Evolutionary conservation across 1,140 invertebrate genomes (phyloP).

Genomic region (Dendrolimus punctatus): DNA sequence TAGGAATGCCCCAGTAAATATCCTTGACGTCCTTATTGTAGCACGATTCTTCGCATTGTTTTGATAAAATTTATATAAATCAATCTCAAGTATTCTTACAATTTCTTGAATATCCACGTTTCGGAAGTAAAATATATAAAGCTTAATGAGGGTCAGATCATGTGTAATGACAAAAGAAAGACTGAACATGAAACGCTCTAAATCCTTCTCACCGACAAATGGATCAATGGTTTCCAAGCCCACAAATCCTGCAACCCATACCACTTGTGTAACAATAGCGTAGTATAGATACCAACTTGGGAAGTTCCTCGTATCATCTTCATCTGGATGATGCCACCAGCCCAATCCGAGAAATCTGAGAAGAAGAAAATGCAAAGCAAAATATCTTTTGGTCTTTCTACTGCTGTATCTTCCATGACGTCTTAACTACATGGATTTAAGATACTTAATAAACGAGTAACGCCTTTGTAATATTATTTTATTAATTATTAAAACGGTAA

Average conservation of each 20-base stretch:
- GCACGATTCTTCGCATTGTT: conserved; percentile 32
- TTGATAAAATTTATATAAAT: conserved; percentile 48
- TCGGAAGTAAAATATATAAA: conserved; percentile 58
- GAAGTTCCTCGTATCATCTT: conserved; percentile 45
- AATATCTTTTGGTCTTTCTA: conserved; percentile 35
- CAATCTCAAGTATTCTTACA: conserved; percentile 45
- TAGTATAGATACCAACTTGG: conserved; percentile 51
- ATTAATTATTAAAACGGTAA: no score
- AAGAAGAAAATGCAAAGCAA: conserved; percentile 42
- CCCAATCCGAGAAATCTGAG: conserved; percentile 50
- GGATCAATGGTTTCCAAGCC: conserved; percentile 62
- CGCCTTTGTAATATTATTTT: no score
- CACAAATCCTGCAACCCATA: conserved; percentile 60
- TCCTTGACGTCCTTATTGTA: conserved; percentile 39
- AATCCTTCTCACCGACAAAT: conserved; percentile 56
- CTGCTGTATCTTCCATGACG: conserved; percentile 9
- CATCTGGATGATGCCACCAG: conserved; percentile 64
- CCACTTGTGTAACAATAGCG: conserved; percentile 43
- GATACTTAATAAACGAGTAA: no score
- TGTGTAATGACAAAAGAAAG: conserved; percentile 63
- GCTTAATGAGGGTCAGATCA: conserved; percentile 52
- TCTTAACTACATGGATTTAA: neutral
- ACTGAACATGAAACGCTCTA: conserved; percentile 62
- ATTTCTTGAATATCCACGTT: conserved; percentile 53
- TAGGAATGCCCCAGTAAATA: conserved; percentile 47